phyloP scores from a whole-genome alignment of 2,113 vertebrate species.

The Ptilonorhynchus violaceus region DNA sequence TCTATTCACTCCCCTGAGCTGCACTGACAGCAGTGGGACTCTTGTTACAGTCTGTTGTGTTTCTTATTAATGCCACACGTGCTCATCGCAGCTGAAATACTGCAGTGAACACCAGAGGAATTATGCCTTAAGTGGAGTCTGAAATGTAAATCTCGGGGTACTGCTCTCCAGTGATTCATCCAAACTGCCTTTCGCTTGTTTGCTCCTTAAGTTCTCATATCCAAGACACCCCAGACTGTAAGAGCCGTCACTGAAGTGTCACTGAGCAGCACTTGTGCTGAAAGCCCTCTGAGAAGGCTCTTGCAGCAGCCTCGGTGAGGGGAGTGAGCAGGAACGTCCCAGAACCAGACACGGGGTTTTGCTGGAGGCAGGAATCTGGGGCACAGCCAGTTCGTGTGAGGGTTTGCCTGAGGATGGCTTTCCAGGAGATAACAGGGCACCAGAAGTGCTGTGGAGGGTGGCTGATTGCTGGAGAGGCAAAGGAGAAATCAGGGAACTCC shows the following conservation, averaged over 20 bases:
- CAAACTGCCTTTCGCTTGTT: background rate
- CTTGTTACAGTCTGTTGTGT: background rate
- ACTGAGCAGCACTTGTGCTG: background rate
- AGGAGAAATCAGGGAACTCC: background rate
- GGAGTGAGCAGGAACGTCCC: background rate
- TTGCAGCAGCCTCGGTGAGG: rapidly evolving
- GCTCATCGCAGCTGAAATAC: background rate
- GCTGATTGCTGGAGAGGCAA: background rate
- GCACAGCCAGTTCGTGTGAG: rapidly evolving
- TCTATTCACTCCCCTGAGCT: conserved; percentile 8
- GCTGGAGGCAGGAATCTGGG: background rate
- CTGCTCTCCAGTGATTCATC: background rate
- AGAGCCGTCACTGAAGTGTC: background rate
- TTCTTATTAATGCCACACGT: conserved; percentile 12
- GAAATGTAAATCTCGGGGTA: background rate
- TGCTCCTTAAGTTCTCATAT: background rate
- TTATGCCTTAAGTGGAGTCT: conserved; percentile 1
- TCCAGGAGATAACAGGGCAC: background rate
- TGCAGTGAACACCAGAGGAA: background rate
- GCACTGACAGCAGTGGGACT: conserved; percentile 2
- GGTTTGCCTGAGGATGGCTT: rapidly evolving
- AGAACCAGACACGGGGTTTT: rapidly evolving
- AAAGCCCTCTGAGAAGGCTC: background rate
- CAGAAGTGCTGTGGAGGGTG: rapidly evolving
- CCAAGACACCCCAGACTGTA: background rate